A percentile compares a stretch with the other conserved stretches of the same genome.
Evolutionary conservation across 2,113 vertebrate genomes (phyloP).

Genomic region (Helogale parvula): DNA sequence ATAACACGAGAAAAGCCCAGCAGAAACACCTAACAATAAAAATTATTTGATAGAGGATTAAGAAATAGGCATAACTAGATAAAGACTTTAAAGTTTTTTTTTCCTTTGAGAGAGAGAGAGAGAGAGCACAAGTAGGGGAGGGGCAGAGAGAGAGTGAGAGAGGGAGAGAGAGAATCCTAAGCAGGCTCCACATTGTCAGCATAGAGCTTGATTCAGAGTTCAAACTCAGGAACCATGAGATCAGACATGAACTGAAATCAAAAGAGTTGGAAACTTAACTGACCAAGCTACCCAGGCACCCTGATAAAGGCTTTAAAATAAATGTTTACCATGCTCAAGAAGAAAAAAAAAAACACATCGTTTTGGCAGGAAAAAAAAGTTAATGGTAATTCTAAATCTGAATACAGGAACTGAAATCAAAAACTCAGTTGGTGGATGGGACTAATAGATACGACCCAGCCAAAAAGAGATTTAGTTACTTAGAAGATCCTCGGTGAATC

Average conservation of each 20-base stretch:
- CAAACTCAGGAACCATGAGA: no score
- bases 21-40: not conserved
- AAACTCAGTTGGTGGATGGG: not conserved
- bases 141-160: no score
- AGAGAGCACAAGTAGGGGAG: no score
- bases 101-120: no score
- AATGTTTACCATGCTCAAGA: not conserved
- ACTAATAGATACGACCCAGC: not conserved
- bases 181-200: no score
- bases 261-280: no score
- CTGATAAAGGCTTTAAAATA: not conserved
- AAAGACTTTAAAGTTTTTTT: not conserved
- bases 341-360: not conserved
- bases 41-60: not conserved
- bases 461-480: not conserved
- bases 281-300: no score
- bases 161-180: no score
- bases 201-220: no score
- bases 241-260: no score
- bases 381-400: not conserved
- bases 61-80: not conserved
- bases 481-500: not conserved
- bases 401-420: not conserved
- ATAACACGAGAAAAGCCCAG: not conserved
- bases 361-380: not conserved